Evolutionary conservation across 2,888 invertebrate species (phyloP).

Genomic region (Oasisia sp.): DNA sequence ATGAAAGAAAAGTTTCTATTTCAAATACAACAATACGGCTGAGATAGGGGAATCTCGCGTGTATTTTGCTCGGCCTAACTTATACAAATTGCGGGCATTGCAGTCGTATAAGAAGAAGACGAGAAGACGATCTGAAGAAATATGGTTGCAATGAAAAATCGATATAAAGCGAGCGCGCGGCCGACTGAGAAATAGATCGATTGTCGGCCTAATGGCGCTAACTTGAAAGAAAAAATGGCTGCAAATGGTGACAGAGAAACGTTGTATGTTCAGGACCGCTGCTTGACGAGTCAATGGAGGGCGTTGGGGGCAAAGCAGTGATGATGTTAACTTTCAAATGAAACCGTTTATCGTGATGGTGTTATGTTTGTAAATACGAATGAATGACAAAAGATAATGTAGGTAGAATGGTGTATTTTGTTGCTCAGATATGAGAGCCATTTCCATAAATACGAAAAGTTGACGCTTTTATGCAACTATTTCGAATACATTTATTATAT

Average conservation of each 20-base stretch:
- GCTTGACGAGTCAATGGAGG: not conserved
- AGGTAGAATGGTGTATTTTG: no score
- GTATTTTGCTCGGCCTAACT: not conserved
- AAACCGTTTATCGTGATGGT: not conserved
- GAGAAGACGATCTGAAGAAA: conserved; percentile 10
- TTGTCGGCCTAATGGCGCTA: not conserved
- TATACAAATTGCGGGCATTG: not conserved
- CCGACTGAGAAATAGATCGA: not conserved
- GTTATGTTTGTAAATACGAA: not conserved
- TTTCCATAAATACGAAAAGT: no score
- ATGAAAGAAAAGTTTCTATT: not conserved
- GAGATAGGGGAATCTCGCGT: not conserved
- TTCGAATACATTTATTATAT: no score
- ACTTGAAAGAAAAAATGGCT: not conserved
- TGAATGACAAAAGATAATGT: not conserved
- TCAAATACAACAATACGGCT: not conserved
- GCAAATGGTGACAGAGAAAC: not conserved
- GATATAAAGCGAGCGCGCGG: not conserved
- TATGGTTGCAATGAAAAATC: not conserved
- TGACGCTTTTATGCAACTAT: no score
- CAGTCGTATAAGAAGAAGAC: not conserved
- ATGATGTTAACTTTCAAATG: not conserved
- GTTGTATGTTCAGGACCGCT: not conserved
- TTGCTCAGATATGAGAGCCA: no score
- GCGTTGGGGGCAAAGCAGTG: not conserved